Evolutionary conservation across 2,113 vertebrate genomes (phyloP).

Genomic region (Sciurus niger): DNA sequence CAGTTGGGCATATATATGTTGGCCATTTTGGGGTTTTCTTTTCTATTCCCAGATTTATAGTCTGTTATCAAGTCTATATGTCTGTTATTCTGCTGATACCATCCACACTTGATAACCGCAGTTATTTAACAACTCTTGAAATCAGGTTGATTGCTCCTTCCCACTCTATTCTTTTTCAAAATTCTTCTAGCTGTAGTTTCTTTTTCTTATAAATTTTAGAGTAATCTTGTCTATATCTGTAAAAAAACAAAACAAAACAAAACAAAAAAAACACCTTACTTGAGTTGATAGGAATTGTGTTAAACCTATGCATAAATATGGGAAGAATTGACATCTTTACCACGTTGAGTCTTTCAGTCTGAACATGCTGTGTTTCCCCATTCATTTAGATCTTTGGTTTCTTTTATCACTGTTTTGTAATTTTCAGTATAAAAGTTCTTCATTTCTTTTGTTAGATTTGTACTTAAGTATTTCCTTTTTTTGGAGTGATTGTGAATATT

Average conservation of each 20-base stretch:
- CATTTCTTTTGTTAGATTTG: background rate
- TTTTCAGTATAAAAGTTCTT: background rate
- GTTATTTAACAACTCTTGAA: background rate
- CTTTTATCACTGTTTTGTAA: background rate
- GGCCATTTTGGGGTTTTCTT: background rate
- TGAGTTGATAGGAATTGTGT: background rate
- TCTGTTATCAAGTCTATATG: background rate
- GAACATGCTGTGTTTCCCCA: background rate
- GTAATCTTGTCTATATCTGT: constrained; percentile 5
- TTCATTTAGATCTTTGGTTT: constrained; percentile 15
- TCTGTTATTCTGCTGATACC: background rate
- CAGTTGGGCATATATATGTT: background rate
- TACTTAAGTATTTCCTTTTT: background rate
- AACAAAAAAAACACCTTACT: background rate
- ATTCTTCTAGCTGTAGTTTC: background rate
- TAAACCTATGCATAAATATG: too few relatives aligned
- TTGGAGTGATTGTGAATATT: background rate
- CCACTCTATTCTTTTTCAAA: background rate
- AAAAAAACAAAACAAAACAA: background rate
- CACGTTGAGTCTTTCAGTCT: background rate
- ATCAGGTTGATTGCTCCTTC: background rate
- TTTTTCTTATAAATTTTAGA: background rate
- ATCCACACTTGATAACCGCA: background rate
- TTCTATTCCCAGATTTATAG: background rate
- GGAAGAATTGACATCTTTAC: background rate